phyloP scores from a whole-genome alignment of 2,888 invertebrate genomes.

The Ectemnius cavifrons region DNA sequence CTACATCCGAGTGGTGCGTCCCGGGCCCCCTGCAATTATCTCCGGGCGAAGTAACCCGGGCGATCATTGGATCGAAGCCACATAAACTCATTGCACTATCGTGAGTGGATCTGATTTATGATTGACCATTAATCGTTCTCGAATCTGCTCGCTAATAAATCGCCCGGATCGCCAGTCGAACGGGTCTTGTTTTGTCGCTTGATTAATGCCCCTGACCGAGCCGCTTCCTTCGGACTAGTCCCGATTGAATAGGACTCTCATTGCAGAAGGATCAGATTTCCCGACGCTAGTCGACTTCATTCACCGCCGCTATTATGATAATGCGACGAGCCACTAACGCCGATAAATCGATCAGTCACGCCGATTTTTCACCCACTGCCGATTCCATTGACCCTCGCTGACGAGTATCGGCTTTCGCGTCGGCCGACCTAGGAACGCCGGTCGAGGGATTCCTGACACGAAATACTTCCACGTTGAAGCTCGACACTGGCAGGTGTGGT shows the following conservation, averaged over 20 bases:
- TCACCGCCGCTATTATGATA: conserved; percentile 34
- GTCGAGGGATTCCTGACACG: conserved; percentile 15
- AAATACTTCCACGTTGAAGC: conserved; percentile 38
- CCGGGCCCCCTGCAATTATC: too few relatives aligned
- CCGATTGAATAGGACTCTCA: not conserved
- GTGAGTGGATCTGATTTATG: too few relatives aligned
- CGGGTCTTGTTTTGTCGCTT: too few relatives aligned
- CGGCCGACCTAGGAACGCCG: not conserved
- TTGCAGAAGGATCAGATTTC: too few relatives aligned
- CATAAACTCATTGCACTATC: too few relatives aligned
- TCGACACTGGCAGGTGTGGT: conserved; percentile 43
- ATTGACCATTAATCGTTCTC: too few relatives aligned
- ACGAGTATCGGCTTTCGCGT: conserved; percentile 13
- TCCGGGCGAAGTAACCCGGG: too few relatives aligned
- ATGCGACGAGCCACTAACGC: conserved; percentile 19
- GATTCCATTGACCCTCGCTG: conserved; percentile 1
- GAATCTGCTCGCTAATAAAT: too few relatives aligned
- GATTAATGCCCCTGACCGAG: too few relatives aligned
- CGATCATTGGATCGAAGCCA: too few relatives aligned
- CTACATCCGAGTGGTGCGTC: too few relatives aligned
- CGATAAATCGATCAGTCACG: conserved; percentile 33
- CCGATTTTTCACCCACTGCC: conserved; percentile 28
- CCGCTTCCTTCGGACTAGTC: not conserved
- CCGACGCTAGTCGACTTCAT: conserved; percentile 21
- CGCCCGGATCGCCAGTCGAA: too few relatives aligned